A percentile compares a stretch with the other conserved stretches of the same genome.
phyloP scores from a whole-genome alignment of 2,797 vertebrate species.

The Pseudochaenichthys georgianus region DNA sequence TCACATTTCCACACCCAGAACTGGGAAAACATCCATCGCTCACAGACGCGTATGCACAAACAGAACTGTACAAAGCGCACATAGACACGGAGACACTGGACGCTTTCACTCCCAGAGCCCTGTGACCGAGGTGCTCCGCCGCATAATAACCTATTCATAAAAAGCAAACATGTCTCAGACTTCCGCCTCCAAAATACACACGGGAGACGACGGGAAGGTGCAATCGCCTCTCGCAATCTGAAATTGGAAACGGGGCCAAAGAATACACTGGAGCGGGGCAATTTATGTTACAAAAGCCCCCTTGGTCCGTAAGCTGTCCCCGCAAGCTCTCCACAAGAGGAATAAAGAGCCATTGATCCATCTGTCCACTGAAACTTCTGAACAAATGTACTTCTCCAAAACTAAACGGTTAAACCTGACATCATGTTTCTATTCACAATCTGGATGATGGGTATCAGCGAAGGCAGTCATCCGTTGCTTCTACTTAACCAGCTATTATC shows the following conservation, averaged over 20 bases:
- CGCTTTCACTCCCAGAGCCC: constrained; percentile 73
- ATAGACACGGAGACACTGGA: constrained; percentile 77
- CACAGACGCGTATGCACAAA: constrained; percentile 61
- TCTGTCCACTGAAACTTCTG: constrained; percentile 2
- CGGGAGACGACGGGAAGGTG: constrained; percentile 67
- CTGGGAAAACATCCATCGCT: constrained; percentile 64
- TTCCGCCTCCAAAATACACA: constrained; percentile 80
- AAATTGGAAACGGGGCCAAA: constrained; percentile 71
- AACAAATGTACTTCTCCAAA: background rate
- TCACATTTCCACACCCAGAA: constrained; percentile 70
- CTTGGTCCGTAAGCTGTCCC: constrained; percentile 2
- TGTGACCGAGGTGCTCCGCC: constrained; percentile 50
- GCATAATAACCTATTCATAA: constrained; percentile 84
- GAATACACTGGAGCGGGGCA: constrained; percentile 38
- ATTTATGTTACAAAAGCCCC: constrained; percentile 35
- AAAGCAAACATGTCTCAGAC: constrained; percentile 72
- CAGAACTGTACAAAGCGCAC: constrained; percentile 76
- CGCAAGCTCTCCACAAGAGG: background rate
- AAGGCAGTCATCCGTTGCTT: background rate
- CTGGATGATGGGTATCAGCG: background rate
- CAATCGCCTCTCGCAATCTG: constrained; percentile 69
- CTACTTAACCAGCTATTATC: background rate
- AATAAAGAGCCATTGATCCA: constrained; percentile 30
- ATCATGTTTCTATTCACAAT: background rate
- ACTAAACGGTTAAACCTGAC: background rate